A percentile compares a stretch with the other conserved stretches of the same genome.
Evolutionary conservation across 2,888 invertebrate genomes (phyloP).

Genomic region (Tenthredo notha): DNA sequence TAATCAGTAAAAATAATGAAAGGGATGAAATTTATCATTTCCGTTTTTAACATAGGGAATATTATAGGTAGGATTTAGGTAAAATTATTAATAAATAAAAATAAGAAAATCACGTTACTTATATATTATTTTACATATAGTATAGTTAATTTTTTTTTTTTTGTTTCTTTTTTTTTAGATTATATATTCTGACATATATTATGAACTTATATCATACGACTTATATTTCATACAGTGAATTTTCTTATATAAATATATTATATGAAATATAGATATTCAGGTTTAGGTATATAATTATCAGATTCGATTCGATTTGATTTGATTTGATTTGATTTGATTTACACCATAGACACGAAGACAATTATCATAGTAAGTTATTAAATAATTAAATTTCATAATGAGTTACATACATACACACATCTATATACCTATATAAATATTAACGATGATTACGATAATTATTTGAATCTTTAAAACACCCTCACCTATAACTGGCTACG

Average conservation of each 20-base stretch:
- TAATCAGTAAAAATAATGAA: background rate
- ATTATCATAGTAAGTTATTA: background rate
- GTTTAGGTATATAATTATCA: background rate
- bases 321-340: background rate
- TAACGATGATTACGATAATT: background rate
- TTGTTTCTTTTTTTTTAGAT: too few relatives aligned
- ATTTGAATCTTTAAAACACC: background rate
- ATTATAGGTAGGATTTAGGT: background rate
- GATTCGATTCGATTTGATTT: background rate
- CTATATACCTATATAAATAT: background rate
- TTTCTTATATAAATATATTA: background rate
- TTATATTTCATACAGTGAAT: too few relatives aligned
- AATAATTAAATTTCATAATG: background rate
- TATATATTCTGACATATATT: too few relatives aligned
- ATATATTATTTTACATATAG: background rate
- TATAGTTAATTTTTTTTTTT: too few relatives aligned
- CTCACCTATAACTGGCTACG: slow-evolving; percentile 27
- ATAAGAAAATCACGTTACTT: background rate
- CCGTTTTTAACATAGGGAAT: background rate
- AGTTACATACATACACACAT: background rate
- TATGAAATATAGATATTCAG: background rate
- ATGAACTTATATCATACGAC: too few relatives aligned
- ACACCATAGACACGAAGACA: background rate
- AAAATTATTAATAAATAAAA: background rate
- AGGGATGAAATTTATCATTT: background rate